phyloP scores from a whole-genome alignment of 2,797 vertebrate species.

The Kryptopterus vitreolus region DNA sequence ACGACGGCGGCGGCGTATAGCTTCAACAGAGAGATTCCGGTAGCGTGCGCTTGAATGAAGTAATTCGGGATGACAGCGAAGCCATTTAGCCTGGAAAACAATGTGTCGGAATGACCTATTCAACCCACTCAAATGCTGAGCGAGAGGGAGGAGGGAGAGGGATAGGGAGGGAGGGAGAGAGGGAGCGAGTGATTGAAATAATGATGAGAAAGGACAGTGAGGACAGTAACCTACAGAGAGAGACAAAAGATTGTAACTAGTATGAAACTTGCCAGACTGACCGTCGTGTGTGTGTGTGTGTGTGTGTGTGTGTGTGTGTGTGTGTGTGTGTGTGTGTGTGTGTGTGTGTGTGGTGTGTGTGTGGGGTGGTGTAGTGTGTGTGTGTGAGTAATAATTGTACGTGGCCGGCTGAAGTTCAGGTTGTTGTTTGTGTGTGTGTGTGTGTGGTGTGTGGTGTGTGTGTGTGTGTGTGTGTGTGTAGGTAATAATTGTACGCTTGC shows the following conservation, averaged over 20 bases:
- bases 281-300: constrained; percentile 15
- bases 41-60: constrained; percentile 40
- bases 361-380: too few relatives aligned
- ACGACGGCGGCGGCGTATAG: too few relatives aligned
- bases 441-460: too few relatives aligned
- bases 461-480: too few relatives aligned
- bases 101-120: constrained; percentile 45
- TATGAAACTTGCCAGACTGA: constrained; percentile 24
- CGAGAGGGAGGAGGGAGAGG: background rate
- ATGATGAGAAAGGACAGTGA: constrained; percentile 35
- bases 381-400: constrained; percentile 28
- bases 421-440: too few relatives aligned
- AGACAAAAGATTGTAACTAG: constrained; percentile 39
- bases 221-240: constrained; percentile 37
- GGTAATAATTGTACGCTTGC: too few relatives aligned
- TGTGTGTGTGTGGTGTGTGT: constrained; percentile 32
- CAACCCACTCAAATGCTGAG: constrained; percentile 34
- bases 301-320: too few relatives aligned
- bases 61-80: constrained; percentile 50
- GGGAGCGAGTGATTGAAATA: background rate
- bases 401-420: constrained; percentile 5
- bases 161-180: constrained; percentile 10
- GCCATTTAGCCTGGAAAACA: constrained; percentile 49
- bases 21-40: background rate
- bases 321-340: constrained; percentile 27